Base-by-base conservation (phyloP, 2,888 invertebrate species). In the Criorhina ranunculi region DNA sequence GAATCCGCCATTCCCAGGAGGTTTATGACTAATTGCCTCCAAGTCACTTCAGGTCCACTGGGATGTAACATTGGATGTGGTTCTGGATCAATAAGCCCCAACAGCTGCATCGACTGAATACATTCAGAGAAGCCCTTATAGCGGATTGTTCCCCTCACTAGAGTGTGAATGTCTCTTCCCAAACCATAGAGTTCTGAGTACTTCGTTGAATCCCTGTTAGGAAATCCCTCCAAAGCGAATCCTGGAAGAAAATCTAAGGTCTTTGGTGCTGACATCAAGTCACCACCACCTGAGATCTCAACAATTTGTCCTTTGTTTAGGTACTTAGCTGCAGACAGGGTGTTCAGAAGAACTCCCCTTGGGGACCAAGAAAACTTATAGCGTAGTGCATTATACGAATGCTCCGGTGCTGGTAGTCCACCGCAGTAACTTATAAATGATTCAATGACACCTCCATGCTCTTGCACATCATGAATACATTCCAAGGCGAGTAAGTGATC, bases 361-460 rank as follows among this genome's bases (percentile, higher is more conserved):
- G 99, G 99, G 66, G 97, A 98, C 99, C 99, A 99, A 11, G 98
- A 98, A 92, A 98, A 98, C 90, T 98, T 98, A 91, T 98, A 98
- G 35, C 97, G 93, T 33, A 97, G 90, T 0, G 97, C 95, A 91
- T 99, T 98, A 90, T 96, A 95, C 3, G 99, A 98, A 90, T 95
- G 96, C 92, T 99, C 99, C 0, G 99, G 99, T 0, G 99, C 99
- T 0, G 99, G 99, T 29, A 99, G 92, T 76, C 99, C 96, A 86
- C 99, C 99, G 89, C 99, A 99, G 92, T 96, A 99, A 0, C 98
- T 99, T 0, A 98, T 95, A 90, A 99, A 99, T 0, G 98, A 98
- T 81, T 96, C 97, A 9, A 99, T 94, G 89, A 97, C 95, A 49
- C 98, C 99, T 3, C 99, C 99, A 55, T 95, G 95, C 80, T 94